These are phyloP conservation scores for Pteropus rufus DNA, from an alignment of 2,797 vertebrate species.

Conservation along the genomic window DNA sequence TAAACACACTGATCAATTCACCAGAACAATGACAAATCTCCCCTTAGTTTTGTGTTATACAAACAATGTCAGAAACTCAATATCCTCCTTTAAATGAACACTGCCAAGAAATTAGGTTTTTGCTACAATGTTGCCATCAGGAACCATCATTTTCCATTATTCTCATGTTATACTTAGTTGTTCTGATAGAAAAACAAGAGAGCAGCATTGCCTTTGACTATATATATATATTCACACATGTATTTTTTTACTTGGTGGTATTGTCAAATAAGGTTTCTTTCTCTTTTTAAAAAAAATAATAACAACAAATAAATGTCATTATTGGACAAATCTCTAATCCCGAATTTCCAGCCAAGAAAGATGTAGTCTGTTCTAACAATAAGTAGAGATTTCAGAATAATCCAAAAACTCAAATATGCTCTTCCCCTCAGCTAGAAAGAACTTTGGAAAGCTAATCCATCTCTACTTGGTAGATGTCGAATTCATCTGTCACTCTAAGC, in stretches of 20 bases:
- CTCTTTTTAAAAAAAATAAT: not conserved
- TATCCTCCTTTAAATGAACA: constrained; percentile 72
- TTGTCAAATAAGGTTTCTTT: not conserved
- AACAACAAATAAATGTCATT: not conserved
- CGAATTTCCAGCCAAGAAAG: constrained; percentile 46
- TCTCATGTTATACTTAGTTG: constrained; percentile 28
- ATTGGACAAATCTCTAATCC: not conserved
- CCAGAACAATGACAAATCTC: not conserved
- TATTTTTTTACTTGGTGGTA: not conserved
- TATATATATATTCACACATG: no score
- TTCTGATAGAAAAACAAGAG: constrained; percentile 37
- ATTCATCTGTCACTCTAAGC: constrained; percentile 44
- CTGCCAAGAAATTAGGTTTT: constrained; percentile 57
- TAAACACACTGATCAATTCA: constrained; percentile 2
- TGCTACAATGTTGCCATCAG: constrained; percentile 56
- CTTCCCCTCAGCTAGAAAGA: not conserved
- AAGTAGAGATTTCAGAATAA: constrained; percentile 25
- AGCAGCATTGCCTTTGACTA: constrained; percentile 42
- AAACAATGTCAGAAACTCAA: constrained; percentile 52
- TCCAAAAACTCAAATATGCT: not conserved
- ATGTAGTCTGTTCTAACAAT: not conserved
- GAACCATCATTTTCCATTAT: constrained; percentile 64
- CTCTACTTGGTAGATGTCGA: not conserved
- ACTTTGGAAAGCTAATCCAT: not conserved
- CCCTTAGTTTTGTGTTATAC: not conserved